These are phyloP conservation scores for Sinonovacula constricta DNA, from an alignment of 1,140 invertebrate species.

Conservation along the genomic window DNA sequence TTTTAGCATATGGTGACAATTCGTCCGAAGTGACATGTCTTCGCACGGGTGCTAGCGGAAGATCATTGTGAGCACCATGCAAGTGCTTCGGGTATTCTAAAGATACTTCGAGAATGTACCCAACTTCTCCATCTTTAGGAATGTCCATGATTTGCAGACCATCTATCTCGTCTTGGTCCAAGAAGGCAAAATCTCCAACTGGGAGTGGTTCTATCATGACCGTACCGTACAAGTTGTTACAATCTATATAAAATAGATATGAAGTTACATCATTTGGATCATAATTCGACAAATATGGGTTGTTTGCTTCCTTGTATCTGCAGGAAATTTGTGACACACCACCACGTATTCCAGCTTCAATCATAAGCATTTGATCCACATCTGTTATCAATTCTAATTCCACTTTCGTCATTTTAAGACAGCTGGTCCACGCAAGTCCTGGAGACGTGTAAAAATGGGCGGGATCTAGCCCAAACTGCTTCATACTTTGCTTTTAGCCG, in stretches of 20 bases:
- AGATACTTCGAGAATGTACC: conserved; percentile 81
- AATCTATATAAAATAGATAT: no score
- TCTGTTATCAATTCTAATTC: conserved; percentile 51
- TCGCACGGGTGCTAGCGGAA: conserved; percentile 80
- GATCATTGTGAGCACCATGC: conserved; percentile 80
- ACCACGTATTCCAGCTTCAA: conserved; percentile 44
- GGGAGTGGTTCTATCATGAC: conserved; percentile 49
- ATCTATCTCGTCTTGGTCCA: conserved; percentile 61
- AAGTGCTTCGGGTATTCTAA: conserved; percentile 74
- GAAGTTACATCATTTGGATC: conserved; percentile 47
- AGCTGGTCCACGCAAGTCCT: conserved; percentile 57
- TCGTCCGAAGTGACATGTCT: no score
- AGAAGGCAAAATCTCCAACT: conserved; percentile 73
- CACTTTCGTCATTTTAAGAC: conserved; percentile 60
- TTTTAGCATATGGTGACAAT: no score
- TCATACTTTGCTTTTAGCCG: neutral
- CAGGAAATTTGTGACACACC: conserved; percentile 51
- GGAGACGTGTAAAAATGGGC: conserved; percentile 50
- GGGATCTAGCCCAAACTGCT: conserved; percentile 36
- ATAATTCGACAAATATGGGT: conserved; percentile 59
- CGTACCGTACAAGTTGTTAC: no score
- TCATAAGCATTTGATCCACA: conserved; percentile 23
- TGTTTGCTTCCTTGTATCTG: conserved; percentile 45
- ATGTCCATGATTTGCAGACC: conserved; percentile 72
- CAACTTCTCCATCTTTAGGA: conserved; percentile 72